Conservation (phyloP, 2,888 invertebrate genomes). For the Xestobium rufovillosum region DNA sequence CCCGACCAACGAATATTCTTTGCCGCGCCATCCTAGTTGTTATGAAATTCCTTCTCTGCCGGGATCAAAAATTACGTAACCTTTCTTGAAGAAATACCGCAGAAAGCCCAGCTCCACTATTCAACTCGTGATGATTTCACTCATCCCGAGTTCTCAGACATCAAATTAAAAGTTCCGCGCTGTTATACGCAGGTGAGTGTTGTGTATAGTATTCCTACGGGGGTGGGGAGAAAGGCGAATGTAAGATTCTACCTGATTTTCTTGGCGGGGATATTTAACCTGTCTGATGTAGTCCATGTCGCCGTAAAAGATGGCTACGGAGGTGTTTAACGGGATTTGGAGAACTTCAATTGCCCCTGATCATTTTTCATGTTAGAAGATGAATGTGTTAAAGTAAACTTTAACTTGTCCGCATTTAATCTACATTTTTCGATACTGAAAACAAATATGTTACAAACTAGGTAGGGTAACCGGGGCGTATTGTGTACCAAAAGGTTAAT, state of each 20-base stretch:
- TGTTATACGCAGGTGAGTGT: not conserved
- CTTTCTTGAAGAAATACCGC: not conserved
- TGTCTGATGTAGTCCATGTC: not conserved
- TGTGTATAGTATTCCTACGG: too few relatives aligned
- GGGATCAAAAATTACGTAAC: not conserved
- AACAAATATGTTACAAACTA: too few relatives aligned
- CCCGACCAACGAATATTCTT: too few relatives aligned
- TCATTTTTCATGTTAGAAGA: too few relatives aligned
- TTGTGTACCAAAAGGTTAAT: too few relatives aligned
- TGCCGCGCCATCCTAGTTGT: too few relatives aligned
- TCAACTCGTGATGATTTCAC: not conserved
- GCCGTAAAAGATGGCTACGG: not conserved
- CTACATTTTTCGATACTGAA: too few relatives aligned
- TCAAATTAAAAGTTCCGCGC: not conserved
- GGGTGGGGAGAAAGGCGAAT: constrained; percentile 1
- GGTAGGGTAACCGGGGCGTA: too few relatives aligned
- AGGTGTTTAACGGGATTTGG: not conserved
- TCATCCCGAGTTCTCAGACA: constrained; percentile 1
- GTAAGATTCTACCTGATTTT: constrained; percentile 2
- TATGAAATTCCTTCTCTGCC: too few relatives aligned
- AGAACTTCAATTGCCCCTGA: not conserved
- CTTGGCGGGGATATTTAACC: constrained; percentile 1
- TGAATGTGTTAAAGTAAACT: too few relatives aligned
- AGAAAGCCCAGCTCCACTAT: constrained; percentile 1
- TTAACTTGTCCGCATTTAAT: too few relatives aligned